Evolutionary conservation across 2,113 vertebrate genomes (phyloP), one percentile per base, ranked within the genome.

Genomic region (Spheniscus mendiculus): DNA sequence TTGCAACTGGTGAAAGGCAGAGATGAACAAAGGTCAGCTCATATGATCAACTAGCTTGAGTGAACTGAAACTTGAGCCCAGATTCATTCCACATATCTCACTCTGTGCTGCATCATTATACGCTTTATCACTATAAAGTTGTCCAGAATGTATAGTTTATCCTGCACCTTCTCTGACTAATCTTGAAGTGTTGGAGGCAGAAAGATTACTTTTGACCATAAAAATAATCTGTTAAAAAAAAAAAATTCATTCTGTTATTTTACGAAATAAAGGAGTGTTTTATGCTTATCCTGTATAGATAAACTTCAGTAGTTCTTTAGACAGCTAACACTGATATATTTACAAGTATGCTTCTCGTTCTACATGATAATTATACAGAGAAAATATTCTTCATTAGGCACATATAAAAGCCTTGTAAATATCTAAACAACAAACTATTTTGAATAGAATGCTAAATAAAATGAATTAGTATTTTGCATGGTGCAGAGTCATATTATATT

Each of bases 141-240:
- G 3, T 52, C 30, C 14, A 49, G 9, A 36, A 53, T 36, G 3
- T 38, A 25, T 19, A 17, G 9, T 30, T 93, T 84, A 21, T 11
- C 16, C 16, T 34, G 9, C 16, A 93, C 40, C 4, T 69, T 71
- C 23, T 71, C 29, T 76, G 38, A 62, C 8, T 23, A 38, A 62
- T 59, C 20, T 87, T 0, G 0, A 58, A n/a, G 6, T 15, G 11
- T 21, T 66, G 16, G 67, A 70, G 55, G 12, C 4, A 70, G 15
- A 80, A 50, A 67, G 5, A 67, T 56, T 69, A n/a, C 6, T 93
- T 93, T 59, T 71, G 6, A 50, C 10, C 2, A 55, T 32, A 58
- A 67, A 89, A 89, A 53, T 44, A 67, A 77, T 32, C 7, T 23
- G 3, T 27, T 30, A 8, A 69, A 58, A 87, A 71, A 47, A 22